Percentiles rank a stretch among this genome's conserved stretches.
Conservation (phyloP, 2,113 vertebrate genomes). For the Tricholaema leucomelas region DNA sequence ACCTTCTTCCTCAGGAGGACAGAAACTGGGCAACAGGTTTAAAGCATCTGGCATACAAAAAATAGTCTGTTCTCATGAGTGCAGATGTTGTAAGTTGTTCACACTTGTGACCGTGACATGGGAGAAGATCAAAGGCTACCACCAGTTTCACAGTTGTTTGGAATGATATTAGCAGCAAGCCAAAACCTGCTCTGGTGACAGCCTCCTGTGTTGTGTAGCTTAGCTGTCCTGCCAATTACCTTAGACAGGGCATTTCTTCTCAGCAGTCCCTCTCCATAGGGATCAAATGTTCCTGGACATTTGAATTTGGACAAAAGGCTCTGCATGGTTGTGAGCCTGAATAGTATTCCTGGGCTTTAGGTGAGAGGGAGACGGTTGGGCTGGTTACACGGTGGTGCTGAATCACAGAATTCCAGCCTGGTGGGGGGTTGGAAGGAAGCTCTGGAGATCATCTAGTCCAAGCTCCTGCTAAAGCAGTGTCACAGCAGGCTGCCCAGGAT, state of each 20-base stretch:
- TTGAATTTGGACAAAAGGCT: neutral
- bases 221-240: neutral
- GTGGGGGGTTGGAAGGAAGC: too few species aligned
- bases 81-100: neutral
- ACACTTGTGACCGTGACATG: rapidly evolving
- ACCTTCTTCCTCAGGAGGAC: neutral
- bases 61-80: neutral
- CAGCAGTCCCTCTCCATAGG: neutral
- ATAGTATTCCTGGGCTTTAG: neutral
- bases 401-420: too few species aligned
- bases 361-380: neutral
- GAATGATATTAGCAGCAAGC: neutral
- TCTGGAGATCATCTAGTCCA: too few species aligned
- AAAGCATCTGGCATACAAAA: neutral
- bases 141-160: neutral
- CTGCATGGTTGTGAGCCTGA: neutral
- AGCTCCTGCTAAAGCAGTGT: too few species aligned
- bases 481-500: too few species aligned
- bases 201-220: neutral
- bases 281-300: neutral
- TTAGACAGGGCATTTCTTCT: neutral
- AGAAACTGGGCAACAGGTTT: neutral
- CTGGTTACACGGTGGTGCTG: neutral
- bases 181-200: neutral
- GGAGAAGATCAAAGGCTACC: constrained; percentile 2